Conservation (phyloP, 2,888 invertebrate species). For the Melanotus villosus region DNA sequence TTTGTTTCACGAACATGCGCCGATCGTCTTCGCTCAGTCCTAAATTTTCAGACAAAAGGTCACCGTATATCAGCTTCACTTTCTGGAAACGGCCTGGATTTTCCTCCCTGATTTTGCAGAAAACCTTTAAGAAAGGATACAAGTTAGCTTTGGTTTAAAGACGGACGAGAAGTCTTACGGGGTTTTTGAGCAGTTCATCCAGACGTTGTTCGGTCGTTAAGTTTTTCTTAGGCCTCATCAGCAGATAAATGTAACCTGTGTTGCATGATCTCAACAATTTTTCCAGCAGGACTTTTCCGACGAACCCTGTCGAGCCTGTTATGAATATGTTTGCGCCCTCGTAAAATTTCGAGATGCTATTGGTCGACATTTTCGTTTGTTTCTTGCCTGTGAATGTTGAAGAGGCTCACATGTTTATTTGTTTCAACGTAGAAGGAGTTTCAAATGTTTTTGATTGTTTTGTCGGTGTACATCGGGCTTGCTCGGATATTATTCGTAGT, state of each 20-base stretch:
- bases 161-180: too few relatives aligned
- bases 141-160: conserved; percentile 30
- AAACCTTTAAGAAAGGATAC: conserved; percentile 71
- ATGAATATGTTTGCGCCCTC: conserved; percentile 63
- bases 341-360: conserved; percentile 62
- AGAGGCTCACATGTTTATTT: too few relatives aligned
- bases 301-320: conserved; percentile 80
- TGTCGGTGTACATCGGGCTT: too few relatives aligned
- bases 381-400: too few relatives aligned
- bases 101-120: conserved; percentile 77
- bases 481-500: too few relatives aligned
- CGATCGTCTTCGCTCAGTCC: conserved; percentile 80
- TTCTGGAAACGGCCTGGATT: conserved; percentile 78
- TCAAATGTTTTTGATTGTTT: too few relatives aligned
- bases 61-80: conserved; percentile 80
- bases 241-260: conserved; percentile 82
- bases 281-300: conserved; percentile 94
- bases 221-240: conserved; percentile 84
- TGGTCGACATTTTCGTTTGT: conserved; percentile 49
- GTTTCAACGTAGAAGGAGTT: too few relatives aligned
- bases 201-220: conserved; percentile 79
- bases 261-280: conserved; percentile 90
- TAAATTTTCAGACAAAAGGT: conserved; percentile 79
- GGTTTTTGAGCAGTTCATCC: conserved; percentile 81
- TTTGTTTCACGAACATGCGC: conserved; percentile 74